phyloP scores from a whole-genome alignment of 2,888 invertebrate genomes.

The Ornithoptera alexandrae region DNA sequence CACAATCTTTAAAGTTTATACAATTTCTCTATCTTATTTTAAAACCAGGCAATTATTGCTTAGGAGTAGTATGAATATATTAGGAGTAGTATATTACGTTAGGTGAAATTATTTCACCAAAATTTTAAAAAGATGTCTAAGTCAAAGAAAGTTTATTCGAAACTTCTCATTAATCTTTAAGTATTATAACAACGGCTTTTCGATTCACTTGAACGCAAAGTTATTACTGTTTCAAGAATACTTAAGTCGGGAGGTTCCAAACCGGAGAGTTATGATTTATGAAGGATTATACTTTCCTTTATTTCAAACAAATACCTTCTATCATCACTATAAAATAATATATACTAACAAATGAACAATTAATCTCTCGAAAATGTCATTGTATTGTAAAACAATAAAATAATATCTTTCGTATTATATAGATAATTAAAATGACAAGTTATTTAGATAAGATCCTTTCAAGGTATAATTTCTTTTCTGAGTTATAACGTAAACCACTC shows the following conservation, averaged over 20 bases:
- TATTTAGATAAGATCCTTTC: conserved; percentile 7
- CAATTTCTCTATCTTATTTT: too few species aligned
- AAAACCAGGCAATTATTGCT: neutral
- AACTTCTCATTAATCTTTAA: conserved; percentile 28
- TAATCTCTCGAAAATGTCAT: conserved; percentile 13
- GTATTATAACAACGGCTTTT: conserved; percentile 23
- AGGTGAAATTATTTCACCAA: neutral
- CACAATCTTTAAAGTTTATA: too few species aligned
- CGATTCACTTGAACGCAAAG: conserved; percentile 24
- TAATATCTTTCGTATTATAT: conserved; percentile 3
- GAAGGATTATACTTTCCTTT: conserved; percentile 27
- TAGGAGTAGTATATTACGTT: neutral
- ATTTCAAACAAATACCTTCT: conserved; percentile 31
- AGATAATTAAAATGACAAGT: neutral
- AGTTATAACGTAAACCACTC: conserved; percentile 6
- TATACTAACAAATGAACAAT: neutral
- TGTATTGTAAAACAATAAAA: conserved; percentile 11
- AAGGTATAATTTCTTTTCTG: conserved; percentile 10
- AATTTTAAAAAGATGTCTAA: conserved; percentile 3
- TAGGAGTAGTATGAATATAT: too few species aligned
- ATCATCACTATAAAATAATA: conserved; percentile 14
- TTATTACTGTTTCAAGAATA: conserved; percentile 25
- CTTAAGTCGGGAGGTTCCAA: conserved; percentile 24
- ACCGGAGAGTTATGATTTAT: conserved; percentile 17
- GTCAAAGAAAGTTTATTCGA: conserved; percentile 14